phyloP scores from a whole-genome alignment of 2,888 invertebrate species.

The Trypoxylon attenuatum region DNA sequence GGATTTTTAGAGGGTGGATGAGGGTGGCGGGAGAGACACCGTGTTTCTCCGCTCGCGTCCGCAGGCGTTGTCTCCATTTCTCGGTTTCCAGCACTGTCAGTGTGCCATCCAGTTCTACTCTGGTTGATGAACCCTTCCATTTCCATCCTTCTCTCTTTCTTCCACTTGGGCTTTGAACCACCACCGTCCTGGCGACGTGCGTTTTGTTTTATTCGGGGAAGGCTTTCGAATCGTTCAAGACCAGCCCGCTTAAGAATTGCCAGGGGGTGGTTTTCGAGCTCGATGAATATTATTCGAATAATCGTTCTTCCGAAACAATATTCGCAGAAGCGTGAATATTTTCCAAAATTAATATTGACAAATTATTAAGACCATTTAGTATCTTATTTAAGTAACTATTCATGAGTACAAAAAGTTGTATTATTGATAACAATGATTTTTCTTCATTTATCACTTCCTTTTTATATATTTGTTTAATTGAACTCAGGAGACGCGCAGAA shows the following conservation, averaged over 20 bases:
- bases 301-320: too few species aligned
- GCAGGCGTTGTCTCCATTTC: constrained; percentile 1
- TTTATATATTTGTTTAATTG: too few species aligned
- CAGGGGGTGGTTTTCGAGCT: not conserved
- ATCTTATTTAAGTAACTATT: too few species aligned
- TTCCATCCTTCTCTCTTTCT: constrained; percentile 45
- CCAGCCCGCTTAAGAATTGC: not conserved
- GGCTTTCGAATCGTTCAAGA: constrained; percentile 11
- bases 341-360: too few species aligned
- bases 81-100: constrained; percentile 13
- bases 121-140: constrained; percentile 61
- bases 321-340: too few species aligned
- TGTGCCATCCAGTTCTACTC: constrained; percentile 56
- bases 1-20: constrained; percentile 13
- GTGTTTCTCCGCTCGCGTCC: constrained; percentile 2
- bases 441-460: too few species aligned
- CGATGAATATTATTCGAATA: too few species aligned
- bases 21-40: not conserved
- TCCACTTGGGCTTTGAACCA: constrained; percentile 21
- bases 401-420: too few species aligned
- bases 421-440: too few species aligned
- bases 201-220: not conserved
- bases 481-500: too few species aligned
- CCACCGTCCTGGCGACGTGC: not conserved
- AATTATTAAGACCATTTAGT: too few species aligned